These are phyloP conservation scores for Archips xylosteana DNA, from an alignment of 2,888 invertebrate genomes.

Conservation along the genomic window DNA sequence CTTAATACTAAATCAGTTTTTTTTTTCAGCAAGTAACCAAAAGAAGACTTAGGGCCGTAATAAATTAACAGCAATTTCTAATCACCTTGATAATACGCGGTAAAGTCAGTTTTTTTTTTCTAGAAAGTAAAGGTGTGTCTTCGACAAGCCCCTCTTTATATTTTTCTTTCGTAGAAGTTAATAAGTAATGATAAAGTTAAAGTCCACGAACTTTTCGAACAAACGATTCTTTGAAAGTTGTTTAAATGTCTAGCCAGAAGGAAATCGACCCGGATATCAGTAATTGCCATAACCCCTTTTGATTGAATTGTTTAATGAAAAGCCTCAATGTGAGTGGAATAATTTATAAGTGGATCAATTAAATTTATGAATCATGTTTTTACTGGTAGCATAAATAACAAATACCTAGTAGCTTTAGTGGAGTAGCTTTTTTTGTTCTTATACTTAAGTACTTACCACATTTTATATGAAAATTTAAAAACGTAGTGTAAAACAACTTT, in stretches of 20 bases:
- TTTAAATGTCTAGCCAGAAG: constrained; percentile 1
- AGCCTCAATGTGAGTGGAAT: background rate
- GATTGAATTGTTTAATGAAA: background rate
- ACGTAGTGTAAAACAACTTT: no score
- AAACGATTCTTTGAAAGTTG: constrained; percentile 6
- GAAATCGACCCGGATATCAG: background rate
- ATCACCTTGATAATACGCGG: no score
- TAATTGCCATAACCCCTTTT: background rate
- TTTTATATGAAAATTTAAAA: no score
- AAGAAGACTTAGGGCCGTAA: no score
- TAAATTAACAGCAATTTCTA: no score
- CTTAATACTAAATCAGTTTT: no score
- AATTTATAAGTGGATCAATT: background rate
- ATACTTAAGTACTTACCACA: no score
- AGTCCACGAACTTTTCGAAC: background rate
- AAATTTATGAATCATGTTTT: background rate
- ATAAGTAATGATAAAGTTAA: background rate
- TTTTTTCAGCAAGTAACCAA: no score
- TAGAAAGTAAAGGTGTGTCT: background rate
- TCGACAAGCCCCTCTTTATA: background rate
- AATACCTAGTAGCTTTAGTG: no score
- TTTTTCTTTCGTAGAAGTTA: constrained; percentile 1
- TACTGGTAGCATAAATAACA: no score
- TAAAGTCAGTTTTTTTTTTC: no score
- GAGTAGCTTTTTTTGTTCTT: no score